phyloP scores from a whole-genome alignment of 2,797 vertebrate species.

The Poecile montanus region DNA sequence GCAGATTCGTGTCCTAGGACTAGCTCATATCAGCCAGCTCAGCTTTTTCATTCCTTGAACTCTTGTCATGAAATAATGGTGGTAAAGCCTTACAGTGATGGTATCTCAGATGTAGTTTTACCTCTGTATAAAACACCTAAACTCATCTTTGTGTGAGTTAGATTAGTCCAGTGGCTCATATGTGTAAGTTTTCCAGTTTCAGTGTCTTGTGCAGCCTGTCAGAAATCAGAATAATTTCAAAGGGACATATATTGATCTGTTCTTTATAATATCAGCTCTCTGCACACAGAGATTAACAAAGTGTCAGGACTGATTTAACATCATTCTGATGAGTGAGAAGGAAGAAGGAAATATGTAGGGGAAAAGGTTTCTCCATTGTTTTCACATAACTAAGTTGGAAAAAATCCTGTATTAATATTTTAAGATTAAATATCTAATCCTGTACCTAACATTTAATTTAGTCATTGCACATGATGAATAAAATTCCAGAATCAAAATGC shows the following conservation, averaged over 20 bases:
- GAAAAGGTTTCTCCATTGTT: not conserved
- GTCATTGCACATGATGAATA: not conserved
- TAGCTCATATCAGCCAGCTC: not conserved
- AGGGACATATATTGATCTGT: not conserved
- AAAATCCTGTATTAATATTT: not conserved
- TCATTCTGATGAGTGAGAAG: not conserved
- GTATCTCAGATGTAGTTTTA: not conserved
- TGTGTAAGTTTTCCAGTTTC: not conserved
- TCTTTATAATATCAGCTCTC: not conserved
- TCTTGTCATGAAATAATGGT: not conserved
- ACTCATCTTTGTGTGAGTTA: not conserved
- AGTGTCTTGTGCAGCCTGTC: not conserved
- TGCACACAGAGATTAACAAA: not conserved
- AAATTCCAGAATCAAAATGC: not conserved
- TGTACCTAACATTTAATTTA: not conserved
- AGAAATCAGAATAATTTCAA: not conserved
- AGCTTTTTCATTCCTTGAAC: accelerated
- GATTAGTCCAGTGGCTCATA: not conserved
- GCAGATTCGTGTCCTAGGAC: not conserved
- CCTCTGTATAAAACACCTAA: not conserved
- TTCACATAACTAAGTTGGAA: not conserved
- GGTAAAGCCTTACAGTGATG: not conserved
- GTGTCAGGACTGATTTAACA: not conserved
- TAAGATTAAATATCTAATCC: not conserved
- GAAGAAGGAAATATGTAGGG: not conserved